phyloP scores from a whole-genome alignment of 2,113 vertebrate species.

The Rhynchopsitta pachyrhyncha region DNA sequence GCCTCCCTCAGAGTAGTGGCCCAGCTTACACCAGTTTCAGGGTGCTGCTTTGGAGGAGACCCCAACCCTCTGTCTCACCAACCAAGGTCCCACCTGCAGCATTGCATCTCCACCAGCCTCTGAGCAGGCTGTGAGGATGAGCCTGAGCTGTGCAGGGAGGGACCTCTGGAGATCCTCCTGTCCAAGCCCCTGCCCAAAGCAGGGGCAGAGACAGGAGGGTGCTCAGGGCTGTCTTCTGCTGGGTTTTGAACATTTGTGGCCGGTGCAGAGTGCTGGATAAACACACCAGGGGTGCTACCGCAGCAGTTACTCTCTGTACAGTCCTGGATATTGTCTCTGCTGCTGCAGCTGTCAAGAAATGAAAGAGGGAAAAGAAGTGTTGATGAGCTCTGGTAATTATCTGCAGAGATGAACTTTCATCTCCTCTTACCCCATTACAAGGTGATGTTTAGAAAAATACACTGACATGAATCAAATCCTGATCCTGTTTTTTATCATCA shows the following conservation, averaged over 20 bases:
- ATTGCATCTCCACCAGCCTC: background rate
- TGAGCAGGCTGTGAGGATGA: background rate
- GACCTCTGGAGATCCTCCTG: background rate
- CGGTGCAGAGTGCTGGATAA: background rate
- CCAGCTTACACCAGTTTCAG: background rate
- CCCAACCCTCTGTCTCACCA: background rate
- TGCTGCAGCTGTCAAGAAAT: slow-evolving; percentile 19
- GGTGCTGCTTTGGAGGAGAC: background rate
- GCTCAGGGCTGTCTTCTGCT: background rate
- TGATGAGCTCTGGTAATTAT: slow-evolving; percentile 16
- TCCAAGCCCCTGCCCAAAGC: background rate
- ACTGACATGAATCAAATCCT: background rate
- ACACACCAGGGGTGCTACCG: background rate
- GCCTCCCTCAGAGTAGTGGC: background rate
- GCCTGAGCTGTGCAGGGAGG: background rate
- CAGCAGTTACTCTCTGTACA: background rate
- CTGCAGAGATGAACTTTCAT: background rate
- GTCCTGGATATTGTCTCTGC: slow-evolving; percentile 18
- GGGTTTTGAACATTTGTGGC: background rate
- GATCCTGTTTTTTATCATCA: background rate
- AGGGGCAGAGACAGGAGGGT: background rate
- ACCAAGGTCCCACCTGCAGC: rapidly evolving
- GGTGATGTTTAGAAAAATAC: background rate
- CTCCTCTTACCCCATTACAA: background rate
- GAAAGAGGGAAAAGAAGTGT: background rate